Conservation (phyloP, 2,113 vertebrate genomes). For the Rostratula benghalensis region DNA sequence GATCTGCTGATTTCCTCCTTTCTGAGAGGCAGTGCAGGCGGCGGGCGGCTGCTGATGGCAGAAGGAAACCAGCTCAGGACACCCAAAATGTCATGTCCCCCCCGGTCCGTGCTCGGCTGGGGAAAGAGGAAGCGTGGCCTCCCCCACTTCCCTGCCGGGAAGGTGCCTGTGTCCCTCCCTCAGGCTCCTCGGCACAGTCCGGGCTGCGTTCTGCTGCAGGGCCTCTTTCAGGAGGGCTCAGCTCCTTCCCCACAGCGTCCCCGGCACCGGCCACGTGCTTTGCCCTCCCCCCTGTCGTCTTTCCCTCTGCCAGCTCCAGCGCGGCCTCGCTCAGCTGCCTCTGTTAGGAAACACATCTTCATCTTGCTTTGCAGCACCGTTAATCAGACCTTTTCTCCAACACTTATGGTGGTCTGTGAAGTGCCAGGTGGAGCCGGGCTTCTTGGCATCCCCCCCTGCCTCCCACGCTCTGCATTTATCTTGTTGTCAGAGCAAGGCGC, state of each 20-base stretch:
- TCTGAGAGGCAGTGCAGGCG: background rate
- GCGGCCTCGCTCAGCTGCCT: background rate
- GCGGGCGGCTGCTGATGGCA: background rate
- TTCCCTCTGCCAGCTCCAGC: background rate
- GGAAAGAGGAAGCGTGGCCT: conserved; percentile 24
- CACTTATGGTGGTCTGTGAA: background rate
- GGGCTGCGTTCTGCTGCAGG: background rate
- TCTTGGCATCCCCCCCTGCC: background rate
- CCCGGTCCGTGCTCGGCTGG: fast-evolving
- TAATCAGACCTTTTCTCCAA: background rate
- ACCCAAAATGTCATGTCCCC: background rate
- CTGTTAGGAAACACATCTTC: background rate
- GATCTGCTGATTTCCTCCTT: conserved; percentile 53
- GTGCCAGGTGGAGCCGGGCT: background rate
- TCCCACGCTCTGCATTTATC: background rate
- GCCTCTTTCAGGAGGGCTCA: background rate
- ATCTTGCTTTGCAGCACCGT: background rate
- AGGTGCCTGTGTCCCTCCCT: background rate
- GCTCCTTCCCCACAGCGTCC: background rate
- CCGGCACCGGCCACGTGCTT: background rate
- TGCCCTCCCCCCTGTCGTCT: background rate
- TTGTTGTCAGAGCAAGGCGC: background rate
- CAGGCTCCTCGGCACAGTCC: background rate
- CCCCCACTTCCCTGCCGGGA: conserved; percentile 30
- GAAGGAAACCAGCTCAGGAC: background rate